phyloP scores from a whole-genome alignment of 2,888 invertebrate species.

The Panzeria rudis region DNA sequence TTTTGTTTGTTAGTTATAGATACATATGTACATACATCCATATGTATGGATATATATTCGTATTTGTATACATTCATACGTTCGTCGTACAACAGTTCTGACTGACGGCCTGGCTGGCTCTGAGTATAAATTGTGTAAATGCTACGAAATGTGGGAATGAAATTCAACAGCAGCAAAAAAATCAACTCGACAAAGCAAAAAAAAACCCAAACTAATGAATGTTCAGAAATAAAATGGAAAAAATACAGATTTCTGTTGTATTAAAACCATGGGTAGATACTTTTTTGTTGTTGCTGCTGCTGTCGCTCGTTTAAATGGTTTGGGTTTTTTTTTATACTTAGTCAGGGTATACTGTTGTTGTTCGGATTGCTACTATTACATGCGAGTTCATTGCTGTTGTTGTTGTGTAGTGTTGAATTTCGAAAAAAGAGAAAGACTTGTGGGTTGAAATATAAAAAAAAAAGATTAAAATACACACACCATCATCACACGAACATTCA shows the following conservation, averaged over 20 bases:
- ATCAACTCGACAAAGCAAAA: slow-evolving; percentile 48
- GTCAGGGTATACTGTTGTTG: slow-evolving; percentile 51
- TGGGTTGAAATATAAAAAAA: slow-evolving; percentile 76
- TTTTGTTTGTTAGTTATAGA: slow-evolving; percentile 42
- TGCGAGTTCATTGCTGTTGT: slow-evolving; percentile 40
- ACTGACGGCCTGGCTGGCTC: slow-evolving; percentile 60
- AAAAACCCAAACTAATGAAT: slow-evolving; percentile 70
- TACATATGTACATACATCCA: slow-evolving; percentile 4
- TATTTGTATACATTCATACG: slow-evolving; percentile 27
- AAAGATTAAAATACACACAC: slow-evolving; percentile 47
- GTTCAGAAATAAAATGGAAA: slow-evolving; percentile 66
- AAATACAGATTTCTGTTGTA: slow-evolving; percentile 69
- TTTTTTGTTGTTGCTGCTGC: slow-evolving; percentile 59
- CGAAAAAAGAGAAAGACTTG: slow-evolving; percentile 82
- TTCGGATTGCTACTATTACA: slow-evolving; percentile 36
- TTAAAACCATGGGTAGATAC: slow-evolving; percentile 69
- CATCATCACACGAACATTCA: slow-evolving; percentile 12
- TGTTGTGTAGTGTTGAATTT: slow-evolving; percentile 61
- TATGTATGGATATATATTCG: not conserved
- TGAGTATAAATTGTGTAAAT: slow-evolving; percentile 70
- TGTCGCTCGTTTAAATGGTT: slow-evolving; percentile 68
- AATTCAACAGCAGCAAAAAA: slow-evolving; percentile 71
- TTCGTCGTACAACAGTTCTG: slow-evolving; percentile 63
- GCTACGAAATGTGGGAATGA: slow-evolving; percentile 79
- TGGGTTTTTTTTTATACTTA: slow-evolving; percentile 69